Evolutionary conservation across 1,140 invertebrate genomes (phyloP).

Genomic region (Antheraea pernyi): DNA sequence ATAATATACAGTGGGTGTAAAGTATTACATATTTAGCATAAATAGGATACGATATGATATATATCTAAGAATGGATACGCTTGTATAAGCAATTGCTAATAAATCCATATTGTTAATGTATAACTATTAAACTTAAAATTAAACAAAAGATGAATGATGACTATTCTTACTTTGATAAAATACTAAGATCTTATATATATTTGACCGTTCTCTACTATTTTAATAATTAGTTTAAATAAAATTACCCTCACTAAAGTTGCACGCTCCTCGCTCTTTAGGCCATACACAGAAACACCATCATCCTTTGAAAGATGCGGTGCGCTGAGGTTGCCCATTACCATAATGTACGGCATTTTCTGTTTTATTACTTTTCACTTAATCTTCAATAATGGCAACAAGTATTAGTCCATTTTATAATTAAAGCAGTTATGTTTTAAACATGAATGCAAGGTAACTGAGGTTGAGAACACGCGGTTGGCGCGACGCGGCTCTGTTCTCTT

Average conservation of each 20-base stretch:
- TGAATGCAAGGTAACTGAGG: not conserved
- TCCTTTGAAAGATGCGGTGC: constrained; percentile 64
- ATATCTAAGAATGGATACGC: too few relatives aligned
- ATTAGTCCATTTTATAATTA: constrained; percentile 38
- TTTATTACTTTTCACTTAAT: not conserved
- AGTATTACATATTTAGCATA: too few relatives aligned
- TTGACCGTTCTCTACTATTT: not conserved
- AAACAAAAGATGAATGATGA: too few relatives aligned
- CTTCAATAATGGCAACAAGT: constrained; percentile 33
- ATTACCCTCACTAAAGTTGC: constrained; percentile 60
- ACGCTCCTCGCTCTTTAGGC: constrained; percentile 68
- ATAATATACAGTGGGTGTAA: too few relatives aligned
- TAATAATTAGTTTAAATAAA: constrained; percentile 6
- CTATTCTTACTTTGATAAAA: too few relatives aligned
- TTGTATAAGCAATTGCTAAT: too few relatives aligned
- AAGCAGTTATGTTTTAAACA: not conserved
- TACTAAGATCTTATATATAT: too few relatives aligned
- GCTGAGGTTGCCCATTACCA: constrained; percentile 70
- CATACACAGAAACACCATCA: constrained; percentile 68
- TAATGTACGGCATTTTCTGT: constrained; percentile 63
- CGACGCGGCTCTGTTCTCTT: constrained; percentile 11
- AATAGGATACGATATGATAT: too few relatives aligned
- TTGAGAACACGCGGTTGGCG: constrained; percentile 34
- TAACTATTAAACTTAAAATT: too few relatives aligned
- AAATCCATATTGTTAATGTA: too few relatives aligned